These are phyloP conservation scores for Conus canariensis DNA, from an alignment of 2,888 invertebrate genomes.

Conservation along the genomic window DNA sequence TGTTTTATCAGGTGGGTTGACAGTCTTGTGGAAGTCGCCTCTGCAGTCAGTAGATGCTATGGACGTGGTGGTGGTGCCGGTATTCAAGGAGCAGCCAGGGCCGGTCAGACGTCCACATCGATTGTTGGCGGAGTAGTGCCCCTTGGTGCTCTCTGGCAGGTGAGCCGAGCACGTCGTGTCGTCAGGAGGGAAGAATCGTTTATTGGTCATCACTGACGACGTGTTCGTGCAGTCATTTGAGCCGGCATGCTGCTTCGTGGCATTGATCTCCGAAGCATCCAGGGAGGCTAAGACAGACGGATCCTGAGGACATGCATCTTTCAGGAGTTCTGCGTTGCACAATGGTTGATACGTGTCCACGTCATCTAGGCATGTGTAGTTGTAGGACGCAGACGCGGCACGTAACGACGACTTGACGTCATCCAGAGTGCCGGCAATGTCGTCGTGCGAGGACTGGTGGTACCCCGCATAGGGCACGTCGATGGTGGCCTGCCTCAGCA, in stretches of 20 bases:
- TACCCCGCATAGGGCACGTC: slow-evolving; percentile 16
- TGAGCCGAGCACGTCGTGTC: not conserved
- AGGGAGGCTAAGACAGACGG: not conserved
- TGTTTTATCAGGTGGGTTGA: not conserved
- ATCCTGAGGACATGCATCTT: not conserved
- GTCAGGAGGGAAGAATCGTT: slow-evolving; percentile 10
- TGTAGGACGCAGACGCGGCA: not conserved
- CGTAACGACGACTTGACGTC: not conserved
- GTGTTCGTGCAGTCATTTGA: not conserved
- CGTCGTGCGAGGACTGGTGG: not conserved
- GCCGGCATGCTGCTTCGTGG: not conserved
- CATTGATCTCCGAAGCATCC: not conserved
- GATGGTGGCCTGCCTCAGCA: not conserved
- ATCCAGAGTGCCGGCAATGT: not conserved
- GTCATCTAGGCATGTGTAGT: not conserved
- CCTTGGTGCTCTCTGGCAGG: not conserved
- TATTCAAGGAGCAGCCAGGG: slow-evolving; percentile 8
- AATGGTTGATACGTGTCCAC: not conserved
- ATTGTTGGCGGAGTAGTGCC: not conserved
- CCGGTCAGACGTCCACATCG: not conserved
- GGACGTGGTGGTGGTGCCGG: not conserved
- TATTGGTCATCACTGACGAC: not conserved
- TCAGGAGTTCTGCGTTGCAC: not conserved
- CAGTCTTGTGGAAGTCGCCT: not conserved
- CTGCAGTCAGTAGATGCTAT: not conserved